Conservation (phyloP, 1,140 invertebrate species). For the Brachionus paranguensis region DNA sequence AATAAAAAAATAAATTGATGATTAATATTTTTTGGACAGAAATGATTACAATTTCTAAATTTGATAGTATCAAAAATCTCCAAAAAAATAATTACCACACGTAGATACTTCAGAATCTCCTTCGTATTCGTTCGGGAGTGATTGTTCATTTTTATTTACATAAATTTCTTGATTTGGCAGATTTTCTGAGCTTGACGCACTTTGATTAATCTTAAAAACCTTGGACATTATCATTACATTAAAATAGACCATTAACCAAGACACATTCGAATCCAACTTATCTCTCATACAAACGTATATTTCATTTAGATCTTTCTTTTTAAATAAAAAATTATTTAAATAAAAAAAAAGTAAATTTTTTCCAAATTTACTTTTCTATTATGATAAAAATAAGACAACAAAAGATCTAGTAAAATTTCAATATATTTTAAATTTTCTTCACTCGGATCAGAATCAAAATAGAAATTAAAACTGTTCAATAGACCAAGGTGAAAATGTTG, state of each 20-base stretch:
- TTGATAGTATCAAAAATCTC: background rate
- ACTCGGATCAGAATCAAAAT: background rate
- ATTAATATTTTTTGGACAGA: no score
- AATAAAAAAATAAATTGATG: background rate
- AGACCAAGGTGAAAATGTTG: conserved; percentile 20
- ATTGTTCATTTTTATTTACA: background rate
- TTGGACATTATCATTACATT: conserved; percentile 33
- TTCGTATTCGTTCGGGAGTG: background rate
- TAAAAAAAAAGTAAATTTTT: background rate
- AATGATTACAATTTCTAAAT: no score
- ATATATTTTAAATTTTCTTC: background rate
- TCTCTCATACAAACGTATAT: background rate
- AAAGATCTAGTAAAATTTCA: conserved; percentile 4
- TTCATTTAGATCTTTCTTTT: conserved; percentile 7
- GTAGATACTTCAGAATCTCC: background rate
- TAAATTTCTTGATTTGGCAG: background rate
- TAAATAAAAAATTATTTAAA: background rate
- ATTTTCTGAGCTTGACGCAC: background rate
- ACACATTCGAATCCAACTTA: background rate
- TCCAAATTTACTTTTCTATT: background rate
- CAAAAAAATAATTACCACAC: background rate
- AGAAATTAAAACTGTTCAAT: background rate
- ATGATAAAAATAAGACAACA: background rate
- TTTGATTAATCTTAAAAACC: background rate
- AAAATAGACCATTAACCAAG: background rate